These are phyloP conservation scores for Macrophya alboannulata DNA, from an alignment of 2,888 invertebrate species.

Conservation along the genomic window DNA sequence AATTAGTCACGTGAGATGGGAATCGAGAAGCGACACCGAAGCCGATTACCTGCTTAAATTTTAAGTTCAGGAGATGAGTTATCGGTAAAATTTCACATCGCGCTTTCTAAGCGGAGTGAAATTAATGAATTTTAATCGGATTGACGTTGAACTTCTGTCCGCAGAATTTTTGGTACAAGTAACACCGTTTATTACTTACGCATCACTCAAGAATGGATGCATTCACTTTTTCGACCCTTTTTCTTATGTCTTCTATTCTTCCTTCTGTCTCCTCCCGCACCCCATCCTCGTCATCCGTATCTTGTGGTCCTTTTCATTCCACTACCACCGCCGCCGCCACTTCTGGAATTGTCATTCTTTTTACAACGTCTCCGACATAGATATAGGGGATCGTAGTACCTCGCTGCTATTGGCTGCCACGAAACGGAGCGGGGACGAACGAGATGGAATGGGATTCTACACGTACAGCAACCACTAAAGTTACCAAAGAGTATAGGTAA, in stretches of 20 bases:
- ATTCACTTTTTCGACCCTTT: constrained; percentile 53
- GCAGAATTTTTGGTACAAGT: neutral
- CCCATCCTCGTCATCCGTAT: constrained; percentile 51
- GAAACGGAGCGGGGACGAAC: constrained; percentile 30
- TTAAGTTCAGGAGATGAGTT: neutral
- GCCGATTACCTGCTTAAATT: constrained; percentile 1
- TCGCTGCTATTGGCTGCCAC: constrained; percentile 45
- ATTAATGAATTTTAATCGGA: neutral
- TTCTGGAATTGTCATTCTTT: constrained; percentile 68
- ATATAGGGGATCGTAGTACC: constrained; percentile 44
- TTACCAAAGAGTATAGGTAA: constrained; percentile 62
- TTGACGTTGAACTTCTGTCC: neutral
- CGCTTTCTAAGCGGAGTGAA: neutral
- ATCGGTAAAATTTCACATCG: neutral
- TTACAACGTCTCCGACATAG: constrained; percentile 63
- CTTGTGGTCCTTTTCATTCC: constrained; percentile 54
- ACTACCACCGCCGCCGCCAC: constrained; percentile 58
- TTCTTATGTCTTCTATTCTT: constrained; percentile 58
- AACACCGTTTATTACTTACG: constrained; percentile 27
- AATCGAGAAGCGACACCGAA: constrained; percentile 27
- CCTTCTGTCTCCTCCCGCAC: constrained; percentile 38
- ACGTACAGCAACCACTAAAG: constrained; percentile 47
- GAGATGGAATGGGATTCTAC: constrained; percentile 56
- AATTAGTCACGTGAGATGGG: constrained; percentile 42
- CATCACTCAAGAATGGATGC: constrained; percentile 32